A percentile compares a stretch with the other conserved stretches of the same genome.
phyloP scores from a whole-genome alignment of 92 coral and sea anemone species.

The Palythoa caribaeorum region DNA sequence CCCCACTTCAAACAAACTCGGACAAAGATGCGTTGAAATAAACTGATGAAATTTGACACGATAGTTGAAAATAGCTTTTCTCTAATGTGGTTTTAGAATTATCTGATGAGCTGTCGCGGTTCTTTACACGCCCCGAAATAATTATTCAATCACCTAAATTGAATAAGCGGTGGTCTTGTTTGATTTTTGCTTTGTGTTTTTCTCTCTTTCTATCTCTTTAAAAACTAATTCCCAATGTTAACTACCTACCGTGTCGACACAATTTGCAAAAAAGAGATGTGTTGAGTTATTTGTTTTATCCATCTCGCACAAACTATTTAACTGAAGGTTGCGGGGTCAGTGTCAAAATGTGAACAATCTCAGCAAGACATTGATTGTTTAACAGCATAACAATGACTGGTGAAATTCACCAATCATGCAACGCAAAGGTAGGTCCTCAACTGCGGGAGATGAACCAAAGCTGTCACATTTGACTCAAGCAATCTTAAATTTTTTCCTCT shows the following conservation, averaged over 20 bases:
- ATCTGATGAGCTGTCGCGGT: conserved; percentile 44
- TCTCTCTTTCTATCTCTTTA: conserved; percentile 11
- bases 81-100: conserved; percentile 35
- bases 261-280: background rate
- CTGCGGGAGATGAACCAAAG: background rate
- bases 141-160: conserved; percentile 4
- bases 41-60: conserved; percentile 27
- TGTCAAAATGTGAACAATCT: background rate
- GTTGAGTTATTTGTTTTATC: conserved; percentile 13
- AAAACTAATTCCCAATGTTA: conserved; percentile 1
- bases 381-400: background rate
- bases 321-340: conserved; percentile 12
- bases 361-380: conserved; percentile 1
- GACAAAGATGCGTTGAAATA: conserved; percentile 52
- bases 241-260: background rate
- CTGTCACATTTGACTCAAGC: background rate
- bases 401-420: background rate
- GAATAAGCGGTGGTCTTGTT: background rate
- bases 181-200: background rate
- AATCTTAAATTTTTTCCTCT: background rate
- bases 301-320: background rate
- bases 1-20: background rate
- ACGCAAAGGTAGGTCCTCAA: background rate
- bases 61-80: conserved; percentile 5
- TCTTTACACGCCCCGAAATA: conserved; percentile 31